Percentiles rank a stretch among this genome's conserved stretches.
phyloP scores from a whole-genome alignment of 2,797 vertebrate species.

The Ataeniobius toweri region DNA sequence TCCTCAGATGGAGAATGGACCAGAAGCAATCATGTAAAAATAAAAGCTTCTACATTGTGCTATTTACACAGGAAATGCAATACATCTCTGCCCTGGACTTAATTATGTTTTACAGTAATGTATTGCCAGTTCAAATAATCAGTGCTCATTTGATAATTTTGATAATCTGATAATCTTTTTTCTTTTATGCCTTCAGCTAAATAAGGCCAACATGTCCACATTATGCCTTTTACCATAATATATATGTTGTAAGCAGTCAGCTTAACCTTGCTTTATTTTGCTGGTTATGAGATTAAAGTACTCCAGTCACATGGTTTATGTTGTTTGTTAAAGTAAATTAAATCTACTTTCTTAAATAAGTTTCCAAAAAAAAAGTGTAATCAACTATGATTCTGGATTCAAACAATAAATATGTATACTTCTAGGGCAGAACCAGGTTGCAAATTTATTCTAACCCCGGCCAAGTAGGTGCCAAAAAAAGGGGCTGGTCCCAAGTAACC shows the following conservation, averaged over 20 bases:
- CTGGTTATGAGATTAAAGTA: background rate
- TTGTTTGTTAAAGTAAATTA: background rate
- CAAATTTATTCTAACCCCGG: background rate
- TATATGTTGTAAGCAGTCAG: background rate
- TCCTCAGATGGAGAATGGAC: conserved; percentile 14
- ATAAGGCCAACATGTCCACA: background rate
- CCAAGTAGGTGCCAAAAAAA: too few species aligned
- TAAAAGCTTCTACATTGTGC: conserved; percentile 6
- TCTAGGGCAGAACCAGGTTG: background rate
- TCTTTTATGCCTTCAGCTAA: background rate
- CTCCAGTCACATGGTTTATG: background rate
- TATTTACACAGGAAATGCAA: conserved; percentile 10
- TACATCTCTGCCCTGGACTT: background rate
- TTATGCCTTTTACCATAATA: background rate
- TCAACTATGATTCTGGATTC: background rate
- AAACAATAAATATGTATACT: background rate
- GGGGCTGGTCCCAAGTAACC: too few species aligned
- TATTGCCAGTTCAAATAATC: background rate
- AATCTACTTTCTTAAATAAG: background rate
- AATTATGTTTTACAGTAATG: background rate
- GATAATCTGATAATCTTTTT: background rate
- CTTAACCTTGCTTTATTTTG: background rate
- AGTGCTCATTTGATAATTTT: background rate
- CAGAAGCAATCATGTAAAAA: conserved; percentile 13
- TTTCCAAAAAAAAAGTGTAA: background rate